Percentiles rank a stretch among this genome's conserved stretches.
Evolutionary conservation across 2,888 invertebrate genomes (phyloP).

Genomic region (Apotomis betuletana): DNA sequence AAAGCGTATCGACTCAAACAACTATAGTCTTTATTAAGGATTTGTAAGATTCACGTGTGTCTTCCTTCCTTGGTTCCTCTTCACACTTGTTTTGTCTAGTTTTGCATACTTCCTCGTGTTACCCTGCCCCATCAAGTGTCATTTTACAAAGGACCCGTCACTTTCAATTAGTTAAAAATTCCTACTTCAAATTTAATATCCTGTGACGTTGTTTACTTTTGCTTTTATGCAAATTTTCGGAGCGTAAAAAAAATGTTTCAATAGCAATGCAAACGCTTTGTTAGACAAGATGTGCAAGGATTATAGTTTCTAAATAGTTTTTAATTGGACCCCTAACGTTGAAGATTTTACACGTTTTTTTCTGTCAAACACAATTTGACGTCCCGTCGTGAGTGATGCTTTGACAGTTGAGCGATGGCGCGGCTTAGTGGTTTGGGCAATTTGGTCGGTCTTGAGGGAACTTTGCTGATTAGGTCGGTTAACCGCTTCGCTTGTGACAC

Average conservation of each 20-base stretch:
- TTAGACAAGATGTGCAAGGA: slow-evolving; percentile 55
- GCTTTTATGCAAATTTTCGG: slow-evolving; percentile 44
- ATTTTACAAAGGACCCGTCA: slow-evolving; percentile 60
- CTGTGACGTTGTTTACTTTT: slow-evolving; percentile 50
- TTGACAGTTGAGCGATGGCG: slow-evolving; percentile 57
- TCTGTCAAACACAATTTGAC: slow-evolving; percentile 54
- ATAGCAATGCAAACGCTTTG: slow-evolving; percentile 31
- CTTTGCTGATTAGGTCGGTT: slow-evolving; percentile 13
- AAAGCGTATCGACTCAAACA: not conserved
- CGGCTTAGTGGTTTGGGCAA: slow-evolving; percentile 46
- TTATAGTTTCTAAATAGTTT: slow-evolving; percentile 68
- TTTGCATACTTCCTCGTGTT: slow-evolving; percentile 52
- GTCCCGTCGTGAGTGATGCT: slow-evolving; percentile 51
- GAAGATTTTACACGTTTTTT: slow-evolving; percentile 45
- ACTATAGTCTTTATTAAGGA: not conserved
- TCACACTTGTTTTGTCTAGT: slow-evolving; percentile 44
- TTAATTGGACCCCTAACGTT: slow-evolving; percentile 69
- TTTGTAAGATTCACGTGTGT: not conserved
- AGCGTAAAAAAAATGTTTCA: slow-evolving; percentile 45
- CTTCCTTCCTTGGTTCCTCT: not conserved
- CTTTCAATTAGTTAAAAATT: slow-evolving; percentile 61
- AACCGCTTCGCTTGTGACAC: slow-evolving; percentile 9
- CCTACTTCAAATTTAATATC: slow-evolving; percentile 57
- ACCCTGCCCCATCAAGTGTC: slow-evolving; percentile 53
- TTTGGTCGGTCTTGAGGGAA: slow-evolving; percentile 13